Conservation (phyloP, 2,797 vertebrate genomes). For the Gobio occitaniae region DNA sequence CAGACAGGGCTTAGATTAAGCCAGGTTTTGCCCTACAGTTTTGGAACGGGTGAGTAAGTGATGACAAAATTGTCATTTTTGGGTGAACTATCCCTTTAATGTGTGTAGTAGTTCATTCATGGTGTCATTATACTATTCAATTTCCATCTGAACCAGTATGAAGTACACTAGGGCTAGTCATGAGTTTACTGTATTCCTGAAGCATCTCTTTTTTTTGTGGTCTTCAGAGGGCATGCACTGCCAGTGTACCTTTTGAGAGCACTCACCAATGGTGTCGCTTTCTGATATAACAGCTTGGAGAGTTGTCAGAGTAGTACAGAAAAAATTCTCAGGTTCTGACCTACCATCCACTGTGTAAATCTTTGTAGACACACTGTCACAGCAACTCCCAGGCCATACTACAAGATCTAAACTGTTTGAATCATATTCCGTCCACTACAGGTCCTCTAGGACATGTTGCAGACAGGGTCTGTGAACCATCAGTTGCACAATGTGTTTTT, state of each 20-base stretch:
- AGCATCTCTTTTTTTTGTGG: background rate
- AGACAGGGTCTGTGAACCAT: slow-evolving; percentile 33
- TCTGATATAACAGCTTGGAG: slow-evolving; percentile 11
- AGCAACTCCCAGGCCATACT: slow-evolving; percentile 25
- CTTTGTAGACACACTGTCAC: slow-evolving; percentile 40
- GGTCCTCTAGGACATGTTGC: slow-evolving; percentile 33
- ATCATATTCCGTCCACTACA: slow-evolving; percentile 31
- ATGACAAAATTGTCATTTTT: background rate
- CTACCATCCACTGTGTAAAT: slow-evolving; percentile 38
- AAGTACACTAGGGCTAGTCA: background rate
- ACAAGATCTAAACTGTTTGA: slow-evolving; percentile 29
- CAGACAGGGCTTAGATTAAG: no score
- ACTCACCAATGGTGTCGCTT: background rate
- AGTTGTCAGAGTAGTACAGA: slow-evolving; percentile 27
- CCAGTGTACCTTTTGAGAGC: slow-evolving; percentile 12
- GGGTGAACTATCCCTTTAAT: background rate
- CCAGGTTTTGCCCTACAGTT: background rate
- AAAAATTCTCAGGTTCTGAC: slow-evolving; percentile 33
- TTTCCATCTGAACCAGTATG: background rate
- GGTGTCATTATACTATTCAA: no score
- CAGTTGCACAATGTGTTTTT: slow-evolving; percentile 23
- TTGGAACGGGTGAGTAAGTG: background rate
- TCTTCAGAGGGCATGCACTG: slow-evolving; percentile 29
- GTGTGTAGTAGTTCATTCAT: background rate
- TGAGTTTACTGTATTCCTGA: slow-evolving; percentile 16